A percentile compares a stretch with the other conserved stretches of the same genome.
Evolutionary conservation across 1,140 invertebrate genomes (phyloP).

Genomic region (Orchesella cincta): DNA sequence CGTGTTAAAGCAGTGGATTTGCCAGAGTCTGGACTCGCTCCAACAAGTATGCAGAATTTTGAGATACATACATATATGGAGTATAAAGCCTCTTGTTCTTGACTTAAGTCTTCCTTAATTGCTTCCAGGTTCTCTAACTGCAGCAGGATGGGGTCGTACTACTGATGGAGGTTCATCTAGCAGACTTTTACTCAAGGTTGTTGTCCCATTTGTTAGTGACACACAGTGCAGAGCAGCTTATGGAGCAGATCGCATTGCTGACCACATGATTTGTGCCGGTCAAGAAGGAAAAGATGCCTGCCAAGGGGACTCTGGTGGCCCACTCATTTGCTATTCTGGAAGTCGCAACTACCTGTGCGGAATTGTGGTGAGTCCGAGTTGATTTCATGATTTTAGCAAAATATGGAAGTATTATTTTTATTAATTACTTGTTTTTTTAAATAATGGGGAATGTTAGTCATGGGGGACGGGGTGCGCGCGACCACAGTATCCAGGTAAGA

Average conservation of each 20-base stretch:
- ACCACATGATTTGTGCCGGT: slow-evolving; percentile 39
- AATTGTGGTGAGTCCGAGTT: not conserved
- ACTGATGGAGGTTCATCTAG: not conserved
- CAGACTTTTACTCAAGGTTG: slow-evolving; percentile 55
- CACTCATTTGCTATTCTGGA: not conserved
- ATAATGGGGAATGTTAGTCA: too few relatives aligned
- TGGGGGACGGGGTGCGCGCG: not conserved
- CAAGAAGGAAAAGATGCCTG: slow-evolving; percentile 25
- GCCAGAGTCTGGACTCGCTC: not conserved
- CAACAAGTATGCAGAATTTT: too few relatives aligned
- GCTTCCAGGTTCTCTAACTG: too few relatives aligned
- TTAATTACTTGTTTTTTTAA: too few relatives aligned
- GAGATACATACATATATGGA: too few relatives aligned
- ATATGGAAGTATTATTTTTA: too few relatives aligned
- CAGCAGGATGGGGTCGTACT: not conserved
- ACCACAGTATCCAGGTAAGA: not conserved
- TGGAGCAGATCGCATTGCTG: slow-evolving; percentile 50
- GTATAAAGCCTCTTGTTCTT: too few relatives aligned
- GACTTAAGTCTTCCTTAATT: too few relatives aligned
- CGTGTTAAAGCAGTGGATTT: not conserved
- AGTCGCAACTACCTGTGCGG: not conserved
- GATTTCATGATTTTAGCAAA: too few relatives aligned
- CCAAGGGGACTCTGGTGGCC: slow-evolving; percentile 14
- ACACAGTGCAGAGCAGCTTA: slow-evolving; percentile 52
- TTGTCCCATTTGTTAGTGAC: slow-evolving; percentile 52